phyloP scores from a whole-genome alignment of 1,140 invertebrate genomes.

The Eulimnadia texana region DNA sequence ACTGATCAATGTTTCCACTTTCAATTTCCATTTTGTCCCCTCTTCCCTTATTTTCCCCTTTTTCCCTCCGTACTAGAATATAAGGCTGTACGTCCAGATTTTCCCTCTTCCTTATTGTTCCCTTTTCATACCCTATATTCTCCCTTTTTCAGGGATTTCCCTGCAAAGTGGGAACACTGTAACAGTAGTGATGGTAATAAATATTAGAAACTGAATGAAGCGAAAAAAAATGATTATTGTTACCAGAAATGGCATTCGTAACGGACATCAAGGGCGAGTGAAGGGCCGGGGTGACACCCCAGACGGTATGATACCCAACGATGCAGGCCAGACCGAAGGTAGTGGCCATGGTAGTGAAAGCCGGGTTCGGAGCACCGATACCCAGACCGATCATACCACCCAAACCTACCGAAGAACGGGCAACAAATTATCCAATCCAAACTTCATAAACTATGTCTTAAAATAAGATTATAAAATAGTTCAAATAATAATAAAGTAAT shows the following conservation, averaged over 20 bases:
- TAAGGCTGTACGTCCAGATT: no score
- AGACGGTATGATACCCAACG: constrained; percentile 81
- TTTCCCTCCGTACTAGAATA: no score
- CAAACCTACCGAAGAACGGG: no score
- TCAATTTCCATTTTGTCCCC: no score
- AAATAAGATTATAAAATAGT: neutral
- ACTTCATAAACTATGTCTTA: constrained; percentile 7
- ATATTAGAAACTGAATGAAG: neutral
- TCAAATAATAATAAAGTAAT: neutral
- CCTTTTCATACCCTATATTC: no score
- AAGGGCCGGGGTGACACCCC: constrained; percentile 77
- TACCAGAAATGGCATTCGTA: constrained; percentile 73
- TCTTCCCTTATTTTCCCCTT: no score
- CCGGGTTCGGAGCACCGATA: constrained; percentile 56
- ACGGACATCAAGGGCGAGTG: constrained; percentile 87
- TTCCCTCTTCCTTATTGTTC: no score
- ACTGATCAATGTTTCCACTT: no score
- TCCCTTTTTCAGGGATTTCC: no score
- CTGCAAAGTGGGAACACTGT: no score
- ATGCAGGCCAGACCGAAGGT: constrained; percentile 68
- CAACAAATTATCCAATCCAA: no score
- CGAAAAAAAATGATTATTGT: no score
- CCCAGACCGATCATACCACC: constrained; percentile 54
- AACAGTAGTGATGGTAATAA: neutral
- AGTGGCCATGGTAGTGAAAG: constrained; percentile 74